These are phyloP conservation scores for Lichenostomus cassidix DNA, from an alignment of 2,113 vertebrate genomes.

Conservation along the genomic window DNA sequence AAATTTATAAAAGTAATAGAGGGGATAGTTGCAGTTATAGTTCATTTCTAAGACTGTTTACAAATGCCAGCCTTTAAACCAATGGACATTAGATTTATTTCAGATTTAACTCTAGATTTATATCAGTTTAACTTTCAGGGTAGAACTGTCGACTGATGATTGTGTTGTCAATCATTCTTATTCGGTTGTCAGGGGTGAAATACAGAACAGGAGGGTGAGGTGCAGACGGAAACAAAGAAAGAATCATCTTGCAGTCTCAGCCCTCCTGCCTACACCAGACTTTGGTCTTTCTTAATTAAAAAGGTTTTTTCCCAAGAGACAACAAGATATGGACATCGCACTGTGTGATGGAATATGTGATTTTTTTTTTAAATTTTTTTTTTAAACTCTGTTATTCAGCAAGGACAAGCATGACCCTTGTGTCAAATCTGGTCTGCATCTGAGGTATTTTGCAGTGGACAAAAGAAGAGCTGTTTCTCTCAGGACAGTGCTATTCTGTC, in stretches of 20 bases:
- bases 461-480: neutral
- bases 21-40: neutral
- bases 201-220: neutral
- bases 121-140: constrained; percentile 2
- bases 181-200: neutral
- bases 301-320: neutral
- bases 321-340: neutral
- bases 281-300: neutral
- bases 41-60: neutral
- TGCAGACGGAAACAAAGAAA: neutral
- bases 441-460: neutral
- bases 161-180: neutral
- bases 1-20: neutral
- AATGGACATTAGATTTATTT: constrained; percentile 1
- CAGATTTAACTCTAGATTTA: neutral
- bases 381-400: neutral
- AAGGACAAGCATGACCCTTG: neutral
- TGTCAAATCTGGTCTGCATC: neutral
- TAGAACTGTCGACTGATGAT: neutral
- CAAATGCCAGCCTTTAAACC: neutral
- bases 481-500: neutral
- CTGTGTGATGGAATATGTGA: neutral
- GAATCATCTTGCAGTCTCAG: neutral
- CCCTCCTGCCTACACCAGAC: neutral
- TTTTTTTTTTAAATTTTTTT: neutral